These are phyloP conservation scores for Himantopus leucocephalus DNA, from an alignment of 2,113 vertebrate genomes.

Conservation along the genomic window DNA sequence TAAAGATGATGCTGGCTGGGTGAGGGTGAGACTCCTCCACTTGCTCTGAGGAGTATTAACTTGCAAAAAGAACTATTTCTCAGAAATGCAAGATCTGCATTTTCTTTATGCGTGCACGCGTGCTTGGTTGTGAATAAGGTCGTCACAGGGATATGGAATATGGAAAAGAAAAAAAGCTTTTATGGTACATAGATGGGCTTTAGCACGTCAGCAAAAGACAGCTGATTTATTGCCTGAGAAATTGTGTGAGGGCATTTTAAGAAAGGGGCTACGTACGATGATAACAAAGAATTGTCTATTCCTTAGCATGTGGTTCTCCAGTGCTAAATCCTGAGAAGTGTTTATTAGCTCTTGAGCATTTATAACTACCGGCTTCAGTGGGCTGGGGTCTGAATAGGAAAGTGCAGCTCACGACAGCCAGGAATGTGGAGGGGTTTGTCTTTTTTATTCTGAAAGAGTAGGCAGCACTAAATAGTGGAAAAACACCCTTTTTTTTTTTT, in stretches of 20 bases:
- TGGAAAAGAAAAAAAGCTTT: neutral
- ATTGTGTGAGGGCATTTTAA: conserved; percentile 24
- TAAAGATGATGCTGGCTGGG: neutral
- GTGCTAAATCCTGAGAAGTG: conserved; percentile 9
- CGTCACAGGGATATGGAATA: neutral
- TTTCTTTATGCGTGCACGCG: neutral
- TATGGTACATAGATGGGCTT: neutral
- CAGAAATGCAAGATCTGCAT: neutral
- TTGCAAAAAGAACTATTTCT: neutral
- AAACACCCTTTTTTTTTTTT: neutral
- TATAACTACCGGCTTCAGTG: neutral
- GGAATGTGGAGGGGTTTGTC: neutral
- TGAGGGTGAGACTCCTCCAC: neutral
- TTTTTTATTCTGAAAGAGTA: neutral
- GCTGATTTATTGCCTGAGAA: conserved; percentile 24
- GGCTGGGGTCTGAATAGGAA: neutral
- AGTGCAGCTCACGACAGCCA: neutral
- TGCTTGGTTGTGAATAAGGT: neutral
- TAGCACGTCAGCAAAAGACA: neutral
- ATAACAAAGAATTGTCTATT: conserved; percentile 38
- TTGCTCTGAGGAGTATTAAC: neutral
- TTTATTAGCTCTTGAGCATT: conserved; percentile 40
- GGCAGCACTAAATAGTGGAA: neutral
- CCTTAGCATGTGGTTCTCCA: neutral
- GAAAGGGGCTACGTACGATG: neutral